These are phyloP conservation scores for Endotricha flammealis DNA, from an alignment of 2,888 invertebrate species.

Conservation along the genomic window DNA sequence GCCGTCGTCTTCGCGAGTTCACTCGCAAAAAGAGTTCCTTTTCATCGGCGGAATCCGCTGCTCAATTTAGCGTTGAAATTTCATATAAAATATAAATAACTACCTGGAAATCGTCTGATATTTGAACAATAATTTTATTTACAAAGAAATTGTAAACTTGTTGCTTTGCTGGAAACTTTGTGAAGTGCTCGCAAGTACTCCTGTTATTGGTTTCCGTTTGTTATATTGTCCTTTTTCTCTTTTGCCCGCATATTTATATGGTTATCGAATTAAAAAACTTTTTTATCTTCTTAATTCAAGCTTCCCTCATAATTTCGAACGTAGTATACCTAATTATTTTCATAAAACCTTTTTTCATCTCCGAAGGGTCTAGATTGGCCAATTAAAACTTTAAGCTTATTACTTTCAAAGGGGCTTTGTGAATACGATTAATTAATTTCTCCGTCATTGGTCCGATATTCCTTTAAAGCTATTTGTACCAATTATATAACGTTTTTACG, in stretches of 20 bases:
- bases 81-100: background rate
- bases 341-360: conserved; percentile 19
- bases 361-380: conserved; percentile 19
- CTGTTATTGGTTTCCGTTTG: too few species aligned
- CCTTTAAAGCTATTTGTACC: conserved; percentile 1
- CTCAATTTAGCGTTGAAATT: conserved; percentile 29
- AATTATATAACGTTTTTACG: too few species aligned
- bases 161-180: too few species aligned
- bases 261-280: conserved; percentile 7
- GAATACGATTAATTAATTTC: conserved; percentile 16
- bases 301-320: conserved; percentile 6
- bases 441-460: conserved; percentile 6
- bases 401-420: conserved; percentile 14
- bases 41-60: conserved; percentile 40
- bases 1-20: conserved; percentile 41
- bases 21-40: conserved; percentile 36
- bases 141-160: too few species aligned
- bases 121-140: conserved; percentile 15
- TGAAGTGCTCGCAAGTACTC: too few species aligned
- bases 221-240: too few species aligned
- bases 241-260: too few species aligned
- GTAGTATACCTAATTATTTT: conserved; percentile 12
- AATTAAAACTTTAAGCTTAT: conserved; percentile 21
- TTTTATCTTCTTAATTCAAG: background rate
- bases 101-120: conserved; percentile 12